These are phyloP conservation scores for Drosophila maculinotata DNA, from an alignment of 2,888 invertebrate species.

Conservation along the genomic window DNA sequence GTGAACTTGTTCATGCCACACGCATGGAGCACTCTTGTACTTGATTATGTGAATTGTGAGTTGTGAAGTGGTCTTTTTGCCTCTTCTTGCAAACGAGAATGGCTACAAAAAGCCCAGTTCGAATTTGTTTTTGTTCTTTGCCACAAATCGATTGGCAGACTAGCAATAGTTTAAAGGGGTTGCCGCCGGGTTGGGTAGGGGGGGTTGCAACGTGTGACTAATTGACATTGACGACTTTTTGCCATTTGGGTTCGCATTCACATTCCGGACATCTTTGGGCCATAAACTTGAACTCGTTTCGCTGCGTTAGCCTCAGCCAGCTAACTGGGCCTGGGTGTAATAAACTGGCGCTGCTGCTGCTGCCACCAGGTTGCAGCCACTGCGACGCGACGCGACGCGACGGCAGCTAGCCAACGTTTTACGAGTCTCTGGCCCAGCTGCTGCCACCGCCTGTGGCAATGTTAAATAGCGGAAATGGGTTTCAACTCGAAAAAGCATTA, in stretches of 20 bases:
- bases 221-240: conserved; percentile 74
- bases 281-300: conserved; percentile 81
- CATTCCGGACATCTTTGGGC: conserved; percentile 52
- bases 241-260: conserved; percentile 43
- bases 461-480: conserved; percentile 74
- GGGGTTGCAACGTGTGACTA: conserved; percentile 55
- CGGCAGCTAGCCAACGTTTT: conserved; percentile 48
- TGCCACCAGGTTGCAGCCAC: conserved; percentile 19
- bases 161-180: conserved; percentile 3
- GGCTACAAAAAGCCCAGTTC: conserved; percentile 7
- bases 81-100: not conserved
- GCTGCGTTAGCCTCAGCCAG: conserved; percentile 53
- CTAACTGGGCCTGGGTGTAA: conserved; percentile 27
- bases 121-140: conserved; percentile 40
- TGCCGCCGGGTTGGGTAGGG: not conserved
- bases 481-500: conserved; percentile 56
- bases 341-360: conserved; percentile 53
- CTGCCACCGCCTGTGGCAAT: conserved; percentile 36
- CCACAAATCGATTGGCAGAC: conserved; percentile 50
- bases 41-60: conserved; percentile 49
- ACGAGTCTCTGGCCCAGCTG: conserved; percentile 31
- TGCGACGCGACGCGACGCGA: too few species aligned
- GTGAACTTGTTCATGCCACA: conserved; percentile 37
- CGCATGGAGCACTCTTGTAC: conserved; percentile 39
- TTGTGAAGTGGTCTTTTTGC: conserved; percentile 35